Evolutionary conservation across 2,797 vertebrate species (phyloP).

Genomic region (Nannoperca australis): DNA sequence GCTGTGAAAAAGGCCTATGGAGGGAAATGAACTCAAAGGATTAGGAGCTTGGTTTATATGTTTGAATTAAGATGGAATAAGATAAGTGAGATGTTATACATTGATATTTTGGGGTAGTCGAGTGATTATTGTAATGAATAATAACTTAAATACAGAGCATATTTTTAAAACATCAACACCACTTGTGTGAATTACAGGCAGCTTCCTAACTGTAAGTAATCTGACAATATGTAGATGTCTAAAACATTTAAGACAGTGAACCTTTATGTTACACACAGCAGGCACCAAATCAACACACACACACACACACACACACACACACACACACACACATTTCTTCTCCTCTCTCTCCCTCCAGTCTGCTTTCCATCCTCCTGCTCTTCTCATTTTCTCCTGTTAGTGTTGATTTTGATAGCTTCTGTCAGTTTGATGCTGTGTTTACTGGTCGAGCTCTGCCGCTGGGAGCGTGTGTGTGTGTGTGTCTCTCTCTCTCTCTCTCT

Average conservation of each 20-base stretch:
- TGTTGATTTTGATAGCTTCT: slow-evolving; percentile 58
- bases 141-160: background rate
- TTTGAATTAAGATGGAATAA: background rate
- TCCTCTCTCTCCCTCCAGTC: background rate
- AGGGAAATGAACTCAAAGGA: background rate
- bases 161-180: background rate
- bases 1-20: background rate
- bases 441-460: slow-evolving; percentile 26
- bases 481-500: background rate
- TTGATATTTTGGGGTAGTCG: background rate
- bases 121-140: background rate
- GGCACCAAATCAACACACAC: background rate
- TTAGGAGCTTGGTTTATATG: background rate
- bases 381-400: slow-evolving; percentile 12
- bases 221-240: slow-evolving; percentile 3
- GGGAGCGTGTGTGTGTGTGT: background rate
- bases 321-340: background rate
- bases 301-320: background rate
- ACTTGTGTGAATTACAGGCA: background rate
- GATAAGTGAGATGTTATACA: background rate
- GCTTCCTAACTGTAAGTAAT: background rate
- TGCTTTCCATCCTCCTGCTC: slow-evolving; percentile 29
- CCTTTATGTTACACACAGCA: background rate
- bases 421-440: slow-evolving; percentile 55
- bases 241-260: slow-evolving; percentile 7